Base-by-base conservation (phyloP, 2,888 invertebrate genomes). In the Hydriomena furcata region DNA sequence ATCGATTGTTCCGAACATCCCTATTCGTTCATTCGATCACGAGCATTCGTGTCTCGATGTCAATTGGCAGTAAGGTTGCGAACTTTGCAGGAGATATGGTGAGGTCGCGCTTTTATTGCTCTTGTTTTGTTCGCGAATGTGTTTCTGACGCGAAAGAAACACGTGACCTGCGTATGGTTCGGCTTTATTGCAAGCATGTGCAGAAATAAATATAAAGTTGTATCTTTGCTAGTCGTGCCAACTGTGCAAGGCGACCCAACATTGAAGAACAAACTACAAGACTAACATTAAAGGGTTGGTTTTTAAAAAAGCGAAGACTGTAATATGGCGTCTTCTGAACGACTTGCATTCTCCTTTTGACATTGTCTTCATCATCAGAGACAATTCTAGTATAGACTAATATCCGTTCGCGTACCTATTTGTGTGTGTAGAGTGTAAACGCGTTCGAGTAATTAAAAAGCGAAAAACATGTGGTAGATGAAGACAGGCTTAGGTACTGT, bases 31-130 rank as follows among this genome's bases (percentile, higher is more conserved):
- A 77, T 84, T 84, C 79, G 86, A 84, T 86, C 88, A 84, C 87
- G 88, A 84, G 73, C 69, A 73, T 82, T 84, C 86, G 80, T 80
- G 81, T 82, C 75, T 80, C 76, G 82, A 85, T 89, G 88, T 86
- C 88, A 86, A 87, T 88, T 82, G 85, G 75, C 78, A 77, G 81
- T 84, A 80, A 82, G 82, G 79, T 79, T 82, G 73, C 73, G 79
- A 81, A 83, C 75, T 79, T 78, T 73, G 67, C 63, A 60, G 66
- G 66, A 69, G 62, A 66, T 68, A 62, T 61, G 53, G 55, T 56
- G 65, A 65, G 67, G 65, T 68, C 69, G 63, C 58, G 55, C 50
- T 65, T 73, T 72, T 76, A 76, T 75, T 73, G 69, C 67, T 67
- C 71, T 73, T 77, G 70, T 75, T 79, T 74, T 70, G 65, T 59